A percentile compares a stretch with the other conserved stretches of the same genome.
Conservation (phyloP, 2,113 vertebrate genomes). For the Cyprinodon brontotheroides region DNA sequence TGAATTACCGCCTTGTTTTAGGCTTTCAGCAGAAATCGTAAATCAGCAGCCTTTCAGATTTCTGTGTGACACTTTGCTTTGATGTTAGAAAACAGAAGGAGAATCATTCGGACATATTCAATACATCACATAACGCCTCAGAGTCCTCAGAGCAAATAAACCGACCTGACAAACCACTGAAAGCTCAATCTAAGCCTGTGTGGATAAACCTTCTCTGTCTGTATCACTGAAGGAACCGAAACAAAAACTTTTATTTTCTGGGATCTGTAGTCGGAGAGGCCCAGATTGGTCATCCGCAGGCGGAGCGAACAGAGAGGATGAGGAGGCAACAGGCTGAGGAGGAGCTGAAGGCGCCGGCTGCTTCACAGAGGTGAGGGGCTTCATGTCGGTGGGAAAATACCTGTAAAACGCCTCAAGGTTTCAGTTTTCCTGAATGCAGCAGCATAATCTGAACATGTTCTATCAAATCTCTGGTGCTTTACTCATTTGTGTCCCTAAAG, state of each 20-base stretch:
- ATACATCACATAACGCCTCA: constrained; percentile 29
- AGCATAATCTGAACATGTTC: background rate
- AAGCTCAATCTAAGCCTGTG: constrained; percentile 9
- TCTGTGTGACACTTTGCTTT: constrained; percentile 26
- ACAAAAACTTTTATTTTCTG: constrained; percentile 37
- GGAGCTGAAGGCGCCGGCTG: constrained; percentile 79
- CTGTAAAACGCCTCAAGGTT: background rate
- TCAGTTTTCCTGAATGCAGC: background rate
- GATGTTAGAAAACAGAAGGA: constrained; percentile 19
- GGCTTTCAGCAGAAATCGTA: constrained; percentile 51
- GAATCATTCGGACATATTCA: constrained; percentile 30
- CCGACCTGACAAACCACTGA: constrained; percentile 32
- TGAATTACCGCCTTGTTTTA: constrained; percentile 72
- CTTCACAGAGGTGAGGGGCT: constrained; percentile 79
- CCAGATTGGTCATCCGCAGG: constrained; percentile 29
- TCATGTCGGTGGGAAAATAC: background rate
- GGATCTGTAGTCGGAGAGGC: constrained; percentile 77
- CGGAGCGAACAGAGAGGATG: constrained; percentile 55
- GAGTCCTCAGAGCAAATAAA: constrained; percentile 50
- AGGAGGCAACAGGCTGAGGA: constrained; percentile 77
- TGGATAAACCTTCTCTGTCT: constrained; percentile 19
- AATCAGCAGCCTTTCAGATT: constrained; percentile 51
- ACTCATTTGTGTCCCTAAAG: no score
- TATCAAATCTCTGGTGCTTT: no score
- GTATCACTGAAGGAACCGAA: background rate